Evolutionary conservation across 2,888 invertebrate species (phyloP).

Genomic region (Keiferia lycopersicella): DNA sequence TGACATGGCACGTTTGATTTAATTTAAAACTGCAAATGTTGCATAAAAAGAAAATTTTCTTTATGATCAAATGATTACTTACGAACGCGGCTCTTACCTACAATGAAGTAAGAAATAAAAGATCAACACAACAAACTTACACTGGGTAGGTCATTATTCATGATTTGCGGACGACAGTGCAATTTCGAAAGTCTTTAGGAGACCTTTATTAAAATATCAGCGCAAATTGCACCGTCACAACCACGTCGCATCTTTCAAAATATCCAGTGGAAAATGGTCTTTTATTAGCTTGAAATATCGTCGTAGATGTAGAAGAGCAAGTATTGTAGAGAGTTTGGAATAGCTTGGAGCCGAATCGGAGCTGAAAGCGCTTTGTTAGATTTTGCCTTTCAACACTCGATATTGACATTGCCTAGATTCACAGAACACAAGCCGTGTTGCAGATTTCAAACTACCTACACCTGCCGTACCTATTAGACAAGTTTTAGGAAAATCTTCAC

Average conservation of each 20-base stretch:
- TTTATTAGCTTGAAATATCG: not conserved
- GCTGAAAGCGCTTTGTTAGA: slow-evolving; percentile 9
- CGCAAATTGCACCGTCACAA: not conserved
- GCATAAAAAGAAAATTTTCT: not conserved
- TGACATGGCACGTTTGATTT: not conserved
- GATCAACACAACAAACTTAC: too few relatives aligned
- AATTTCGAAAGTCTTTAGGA: not conserved
- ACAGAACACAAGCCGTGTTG: not conserved
- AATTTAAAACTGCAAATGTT: not conserved
- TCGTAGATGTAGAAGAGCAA: too few relatives aligned
- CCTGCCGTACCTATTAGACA: too few relatives aligned
- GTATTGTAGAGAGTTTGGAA: not conserved
- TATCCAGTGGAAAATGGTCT: not conserved
- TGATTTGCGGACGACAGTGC: too few relatives aligned
- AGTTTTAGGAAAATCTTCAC: too few relatives aligned
- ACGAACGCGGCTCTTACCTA: not conserved
- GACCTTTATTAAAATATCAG: not conserved
- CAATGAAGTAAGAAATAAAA: not conserved
- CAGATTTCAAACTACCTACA: not conserved
- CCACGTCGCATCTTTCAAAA: not conserved
- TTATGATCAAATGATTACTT: not conserved
- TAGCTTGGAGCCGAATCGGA: not conserved
- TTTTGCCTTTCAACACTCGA: not conserved
- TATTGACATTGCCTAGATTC: slow-evolving; percentile 6
- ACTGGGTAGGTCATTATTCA: too few relatives aligned